These are phyloP conservation scores for Gymnogyps californianus DNA, from an alignment of 2,113 vertebrate genomes.

Conservation along the genomic window DNA sequence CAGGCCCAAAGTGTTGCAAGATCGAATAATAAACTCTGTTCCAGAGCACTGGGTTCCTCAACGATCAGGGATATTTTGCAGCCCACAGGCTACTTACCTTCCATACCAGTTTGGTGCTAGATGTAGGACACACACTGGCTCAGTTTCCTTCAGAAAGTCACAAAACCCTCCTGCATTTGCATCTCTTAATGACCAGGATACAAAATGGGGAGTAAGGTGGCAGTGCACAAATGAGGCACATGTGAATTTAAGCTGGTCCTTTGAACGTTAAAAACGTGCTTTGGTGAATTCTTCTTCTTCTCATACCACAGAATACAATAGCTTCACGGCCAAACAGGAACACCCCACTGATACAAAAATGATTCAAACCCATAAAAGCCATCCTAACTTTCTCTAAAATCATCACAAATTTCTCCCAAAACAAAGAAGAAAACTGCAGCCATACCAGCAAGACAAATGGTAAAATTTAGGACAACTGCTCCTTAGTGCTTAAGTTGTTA, in stretches of 20 bases:
- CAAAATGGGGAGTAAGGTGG: not conserved
- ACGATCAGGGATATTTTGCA: not conserved
- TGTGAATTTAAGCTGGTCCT: not conserved
- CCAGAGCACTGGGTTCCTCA: not conserved
- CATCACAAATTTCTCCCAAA: not conserved
- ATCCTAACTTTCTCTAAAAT: not conserved
- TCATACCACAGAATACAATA: not conserved
- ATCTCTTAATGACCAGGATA: not conserved
- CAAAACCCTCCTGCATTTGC: not conserved
- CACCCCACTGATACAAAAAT: not conserved
- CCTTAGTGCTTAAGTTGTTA: not conserved
- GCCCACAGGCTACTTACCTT: not conserved
- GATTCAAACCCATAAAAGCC: not conserved
- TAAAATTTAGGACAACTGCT: not conserved
- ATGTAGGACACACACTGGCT: not conserved
- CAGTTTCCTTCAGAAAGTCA: not conserved
- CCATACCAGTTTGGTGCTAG: not conserved
- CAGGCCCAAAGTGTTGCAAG: not conserved
- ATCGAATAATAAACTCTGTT: not conserved
- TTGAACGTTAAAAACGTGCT: not conserved
- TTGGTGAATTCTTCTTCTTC: not conserved
- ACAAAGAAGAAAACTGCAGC: not conserved
- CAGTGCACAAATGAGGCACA: not conserved
- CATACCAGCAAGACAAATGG: not conserved
- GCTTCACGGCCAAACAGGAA: not conserved